phyloP scores from a whole-genome alignment of 2,797 vertebrate genomes.

The Cyclopterus lumpus region DNA sequence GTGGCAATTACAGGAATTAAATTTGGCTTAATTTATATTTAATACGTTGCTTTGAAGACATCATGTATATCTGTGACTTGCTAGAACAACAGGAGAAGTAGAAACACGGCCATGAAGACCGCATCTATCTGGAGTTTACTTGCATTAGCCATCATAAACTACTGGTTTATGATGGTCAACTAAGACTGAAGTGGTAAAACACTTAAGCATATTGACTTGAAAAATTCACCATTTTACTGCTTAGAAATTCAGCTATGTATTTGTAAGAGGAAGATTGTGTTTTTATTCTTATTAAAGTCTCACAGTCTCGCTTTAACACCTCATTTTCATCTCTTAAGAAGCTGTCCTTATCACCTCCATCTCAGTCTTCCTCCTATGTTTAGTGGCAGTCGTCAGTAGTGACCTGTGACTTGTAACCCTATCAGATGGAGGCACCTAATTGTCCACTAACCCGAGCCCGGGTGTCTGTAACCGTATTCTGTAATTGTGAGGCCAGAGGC shows the following conservation, averaged over 20 bases:
- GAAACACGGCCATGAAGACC: neutral
- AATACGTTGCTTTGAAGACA: neutral
- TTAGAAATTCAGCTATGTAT: neutral
- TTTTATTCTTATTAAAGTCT: neutral
- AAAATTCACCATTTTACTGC: neutral
- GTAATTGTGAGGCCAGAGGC: slow-evolving; percentile 75
- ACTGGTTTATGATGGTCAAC: neutral
- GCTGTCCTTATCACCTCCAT: slow-evolving; percentile 12
- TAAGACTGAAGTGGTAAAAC: neutral
- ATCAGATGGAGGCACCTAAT: slow-evolving; percentile 69
- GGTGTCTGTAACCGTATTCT: slow-evolving; percentile 69
- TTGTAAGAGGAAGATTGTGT: neutral
- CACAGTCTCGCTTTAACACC: neutral
- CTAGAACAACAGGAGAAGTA: neutral
- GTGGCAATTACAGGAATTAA: neutral
- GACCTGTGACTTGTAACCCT: slow-evolving; percentile 75
- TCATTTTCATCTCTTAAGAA: slow-evolving; percentile 15
- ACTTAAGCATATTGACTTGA: neutral
- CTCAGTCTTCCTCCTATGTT: slow-evolving; percentile 42
- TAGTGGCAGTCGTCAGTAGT: slow-evolving; percentile 59
- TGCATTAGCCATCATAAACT: neutral
- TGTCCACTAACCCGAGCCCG: slow-evolving; percentile 67
- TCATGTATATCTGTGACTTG: neutral
- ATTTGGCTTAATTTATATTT: neutral
- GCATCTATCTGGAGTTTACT: neutral